A percentile compares a stretch with the other conserved stretches of the same genome.
Evolutionary conservation across 2,797 vertebrate genomes (phyloP).

Genomic region (Acropternis orthonyx): DNA sequence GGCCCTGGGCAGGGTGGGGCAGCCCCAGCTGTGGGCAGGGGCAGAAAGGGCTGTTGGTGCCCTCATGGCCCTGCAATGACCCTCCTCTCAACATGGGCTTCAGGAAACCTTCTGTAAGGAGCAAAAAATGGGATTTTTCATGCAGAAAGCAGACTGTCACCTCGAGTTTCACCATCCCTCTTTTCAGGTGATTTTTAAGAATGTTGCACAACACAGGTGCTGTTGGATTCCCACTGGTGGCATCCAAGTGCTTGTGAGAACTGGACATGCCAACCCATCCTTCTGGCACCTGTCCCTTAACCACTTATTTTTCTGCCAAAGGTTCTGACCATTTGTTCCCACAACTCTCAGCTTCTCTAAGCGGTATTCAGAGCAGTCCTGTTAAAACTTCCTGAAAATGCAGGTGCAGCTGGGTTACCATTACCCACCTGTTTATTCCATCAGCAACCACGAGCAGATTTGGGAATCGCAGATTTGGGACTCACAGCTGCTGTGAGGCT

Average conservation of each 20-base stretch:
- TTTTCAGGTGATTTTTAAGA: neutral
- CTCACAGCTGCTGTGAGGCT: neutral
- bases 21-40: neutral
- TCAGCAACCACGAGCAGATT: neutral
- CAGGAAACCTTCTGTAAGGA: neutral
- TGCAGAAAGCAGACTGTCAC: neutral
- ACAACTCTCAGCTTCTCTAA: neutral
- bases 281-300: neutral
- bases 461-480: neutral
- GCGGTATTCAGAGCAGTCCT: neutral
- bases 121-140: neutral
- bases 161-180: neutral
- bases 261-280: neutral
- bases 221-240: neutral
- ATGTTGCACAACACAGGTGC: neutral
- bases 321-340: neutral
- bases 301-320: neutral
- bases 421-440: neutral
- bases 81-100: neutral
- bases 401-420: neutral
- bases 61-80: neutral
- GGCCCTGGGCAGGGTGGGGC: neutral
- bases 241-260: neutral
- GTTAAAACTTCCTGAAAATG: neutral
- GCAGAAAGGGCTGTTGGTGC: neutral